Base-by-base conservation (phyloP, 2,888 invertebrate species). In the Tenthredo mesomela region DNA sequence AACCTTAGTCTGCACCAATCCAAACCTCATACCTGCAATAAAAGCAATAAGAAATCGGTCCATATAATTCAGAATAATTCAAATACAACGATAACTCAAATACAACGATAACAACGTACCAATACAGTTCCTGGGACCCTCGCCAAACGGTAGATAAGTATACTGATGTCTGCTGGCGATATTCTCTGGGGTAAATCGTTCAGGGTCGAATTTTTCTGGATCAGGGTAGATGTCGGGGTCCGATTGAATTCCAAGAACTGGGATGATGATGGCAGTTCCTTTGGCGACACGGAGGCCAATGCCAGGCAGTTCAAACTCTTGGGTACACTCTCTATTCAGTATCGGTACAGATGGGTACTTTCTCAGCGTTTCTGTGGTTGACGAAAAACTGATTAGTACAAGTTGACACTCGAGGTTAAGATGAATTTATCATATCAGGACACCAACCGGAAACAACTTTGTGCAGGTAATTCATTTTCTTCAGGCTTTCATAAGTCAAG, bases 391-490 rank as follows among this genome's bases (percentile, higher is more conserved):
- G n/a, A n/a, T n/a, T n/a, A n/a, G n/a, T n/a, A n/a, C n/a, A n/a
- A n/a, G n/a, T n/a, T n/a, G n/a, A n/a, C n/a, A n/a, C 54, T n/a
- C 54, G 54, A 54, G 54, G 54, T 7, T 25, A 0, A 21, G 61
- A 61, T 25, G 25, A 25, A 25, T n/a, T 54, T 54, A 61, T 21
- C 1, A 61, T 21, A 61, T 25, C 61, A 12, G 61, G 9, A 10
- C 0, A 61, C 61, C 3, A 61, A 61, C 61, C 61, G 25, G 61
- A 61, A 61, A 61, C 61, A 61, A 61, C 61, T 61, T 61, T 61
- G 86, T 95, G 95, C 87, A 95, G 89, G 88, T 95, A 95, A 0
- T 93, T 91, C 95, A 95, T 94, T 86, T 95, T 94, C 82, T 93
- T 93, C 80, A 95, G 92, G 5, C 94, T 94, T 85, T 95, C 95